Conservation (phyloP, 2,888 invertebrate species). For the Myopa testacea region DNA sequence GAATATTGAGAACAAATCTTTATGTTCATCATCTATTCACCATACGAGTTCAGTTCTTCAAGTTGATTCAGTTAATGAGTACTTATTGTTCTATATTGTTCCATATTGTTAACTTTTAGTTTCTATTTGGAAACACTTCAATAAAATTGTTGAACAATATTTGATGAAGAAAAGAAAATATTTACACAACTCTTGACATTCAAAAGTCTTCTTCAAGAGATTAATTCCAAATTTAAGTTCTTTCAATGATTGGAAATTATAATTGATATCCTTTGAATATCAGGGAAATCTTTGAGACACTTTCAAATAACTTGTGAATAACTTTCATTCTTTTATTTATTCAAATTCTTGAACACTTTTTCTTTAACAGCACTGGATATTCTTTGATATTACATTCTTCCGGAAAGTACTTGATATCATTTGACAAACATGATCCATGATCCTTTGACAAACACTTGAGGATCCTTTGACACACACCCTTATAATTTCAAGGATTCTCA, state of each 20-base stretch:
- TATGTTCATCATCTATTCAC: slow-evolving; percentile 50
- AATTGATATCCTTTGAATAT: too few relatives aligned
- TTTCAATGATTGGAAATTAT: too few relatives aligned
- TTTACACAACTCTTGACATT: neutral
- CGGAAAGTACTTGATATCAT: slow-evolving; percentile 27
- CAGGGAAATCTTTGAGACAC: too few relatives aligned
- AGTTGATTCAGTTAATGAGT: slow-evolving; percentile 42
- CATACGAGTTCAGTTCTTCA: slow-evolving; percentile 54
- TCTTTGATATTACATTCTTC: neutral
- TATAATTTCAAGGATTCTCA: too few relatives aligned
- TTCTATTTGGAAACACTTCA: neutral
- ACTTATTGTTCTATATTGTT: too few relatives aligned
- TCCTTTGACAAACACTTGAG: neutral
- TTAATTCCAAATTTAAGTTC: too few relatives aligned
- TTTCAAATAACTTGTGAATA: too few relatives aligned
- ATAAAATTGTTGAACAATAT: neutral
- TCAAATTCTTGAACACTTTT: too few relatives aligned
- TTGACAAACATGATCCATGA: slow-evolving; percentile 23
- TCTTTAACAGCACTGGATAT: too few relatives aligned
- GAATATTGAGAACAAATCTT: slow-evolving; percentile 26
- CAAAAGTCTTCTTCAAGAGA: too few relatives aligned
- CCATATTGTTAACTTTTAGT: neutral
- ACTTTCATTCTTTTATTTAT: too few relatives aligned
- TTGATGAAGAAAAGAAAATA: neutral
- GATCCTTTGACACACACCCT: neutral